phyloP scores from a whole-genome alignment of 2,113 vertebrate species.

The Turnix velox region DNA sequence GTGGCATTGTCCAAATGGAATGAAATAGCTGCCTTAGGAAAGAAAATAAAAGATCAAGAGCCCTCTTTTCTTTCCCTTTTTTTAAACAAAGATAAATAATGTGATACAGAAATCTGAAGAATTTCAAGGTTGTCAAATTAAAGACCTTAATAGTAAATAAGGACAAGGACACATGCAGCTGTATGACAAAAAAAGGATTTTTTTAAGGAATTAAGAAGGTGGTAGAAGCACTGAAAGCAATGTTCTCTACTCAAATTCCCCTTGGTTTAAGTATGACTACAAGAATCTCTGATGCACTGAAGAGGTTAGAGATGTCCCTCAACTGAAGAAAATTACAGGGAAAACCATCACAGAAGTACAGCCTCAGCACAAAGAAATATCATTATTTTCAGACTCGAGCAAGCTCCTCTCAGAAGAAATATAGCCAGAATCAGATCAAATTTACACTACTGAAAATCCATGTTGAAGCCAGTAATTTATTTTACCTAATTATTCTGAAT shows the following conservation, averaged over 20 bases:
- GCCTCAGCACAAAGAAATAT: not conserved
- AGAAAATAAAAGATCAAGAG: not conserved
- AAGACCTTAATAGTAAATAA: not conserved
- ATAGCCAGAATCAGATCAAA: not conserved
- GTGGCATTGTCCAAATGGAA: not conserved
- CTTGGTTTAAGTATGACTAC: not conserved
- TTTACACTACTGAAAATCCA: not conserved
- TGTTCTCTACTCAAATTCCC: not conserved
- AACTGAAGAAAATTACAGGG: conserved; percentile 10
- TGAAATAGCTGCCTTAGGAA: not conserved
- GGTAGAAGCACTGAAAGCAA: not conserved
- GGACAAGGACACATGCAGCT: not conserved
- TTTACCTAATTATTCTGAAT: conserved; percentile 21
- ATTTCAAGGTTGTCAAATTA: not conserved
- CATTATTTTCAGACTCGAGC: not conserved
- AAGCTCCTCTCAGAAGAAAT: not conserved
- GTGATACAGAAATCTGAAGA: not conserved
- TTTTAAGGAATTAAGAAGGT: not conserved
- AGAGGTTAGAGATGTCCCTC: not conserved
- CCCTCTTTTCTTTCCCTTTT: not conserved
- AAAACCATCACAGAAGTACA: not conserved
- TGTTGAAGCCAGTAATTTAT: not conserved
- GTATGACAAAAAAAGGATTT: not conserved
- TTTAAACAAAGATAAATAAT: not conserved
- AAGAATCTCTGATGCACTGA: not conserved